Evolutionary conservation across 2,888 invertebrate species (phyloP), one percentile per base, ranked within the genome.

Genomic region (Oasisia sp.): DNA sequence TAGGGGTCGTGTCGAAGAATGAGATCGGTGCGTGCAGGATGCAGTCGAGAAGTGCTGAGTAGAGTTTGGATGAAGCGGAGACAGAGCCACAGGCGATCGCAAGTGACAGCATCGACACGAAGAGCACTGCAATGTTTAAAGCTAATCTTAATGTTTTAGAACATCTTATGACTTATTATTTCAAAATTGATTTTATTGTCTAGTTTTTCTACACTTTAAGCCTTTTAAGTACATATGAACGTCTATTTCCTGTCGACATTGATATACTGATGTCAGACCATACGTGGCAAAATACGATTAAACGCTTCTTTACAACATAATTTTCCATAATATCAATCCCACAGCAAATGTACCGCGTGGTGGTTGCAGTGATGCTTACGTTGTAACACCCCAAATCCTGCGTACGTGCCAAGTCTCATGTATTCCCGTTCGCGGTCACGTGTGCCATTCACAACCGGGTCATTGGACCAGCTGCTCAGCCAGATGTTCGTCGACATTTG

Each of bases 361-460:
- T 74, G n/a, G 74, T 27, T 74, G 19, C 14, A 1, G 27, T n/a
- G n/a, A 74, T 12, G 92, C 94, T 89, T 94, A 96, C 96, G 95
- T 94, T 96, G 96, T 12, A 94, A 91, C 58, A 95, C 92, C 0
- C 96, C 96, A 1, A 96, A 94, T 19, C 94, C 95, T 5, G 96
- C 97, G 94, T 97, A 97, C 56, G 97, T 96, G 7, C 96, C 96
- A 3, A 97, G 95, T 32, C 97, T 94, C 89, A 95, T 93, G 92
- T 95, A 74, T 74, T 95, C 93, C 56, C 94, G 93, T 7, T 92
- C 93, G 8, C 92, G 93, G 92, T 94, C 94, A 89, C 90, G 92
- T 14, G 95, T 95, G 11, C 93, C 93, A 92, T 95, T 94, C n/a
- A 91, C 9, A 93, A 92, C 89, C 9, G 93, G 89, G 92, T 95